Base-by-base conservation (phyloP, 2,113 vertebrate genomes). In the Zosterops lateralis region DNA sequence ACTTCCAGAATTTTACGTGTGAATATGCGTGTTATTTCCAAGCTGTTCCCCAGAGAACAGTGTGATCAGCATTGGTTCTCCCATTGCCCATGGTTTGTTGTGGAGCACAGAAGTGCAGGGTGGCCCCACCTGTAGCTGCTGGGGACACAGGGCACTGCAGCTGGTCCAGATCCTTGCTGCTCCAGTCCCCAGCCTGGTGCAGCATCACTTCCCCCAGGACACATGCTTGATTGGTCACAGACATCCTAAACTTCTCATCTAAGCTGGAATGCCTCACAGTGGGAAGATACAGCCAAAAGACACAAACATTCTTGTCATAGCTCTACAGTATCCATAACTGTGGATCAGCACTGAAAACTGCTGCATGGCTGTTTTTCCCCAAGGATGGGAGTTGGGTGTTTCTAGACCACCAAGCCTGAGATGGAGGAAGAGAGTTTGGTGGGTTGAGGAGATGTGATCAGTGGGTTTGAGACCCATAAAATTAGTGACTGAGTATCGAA, bases 11-110 rank as follows among this genome's bases (percentile, higher is more conserved):
- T 60, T 50, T 53, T 25, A 48, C 25, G 10, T 31, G 5, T 7
- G 20, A 71, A 17, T 24, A 4, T 10, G 5, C 4, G 4, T 14
- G 22, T 26, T 28, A 38, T 40, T 87, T 60, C 31, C n/a, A 15
- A 36, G 32, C 38, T 34, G 5, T 45, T 74, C 12, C 28, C 14
- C 8, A 22, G 71, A 0, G 0, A 42, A 14, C 14, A 16, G 22
- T 0, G 1, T 40, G 74, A 6, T 57, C 12, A 20, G 56, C 32
- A 3, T 15, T 40, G 48, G 32, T 38, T 80, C 5, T 48, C 6
- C n/a, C 0, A 0, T 45, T 36, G 21, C 3, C 5, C 0, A 0
- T 53, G 10, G 26, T 44, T 62, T 73, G 50, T 66, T 89, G 28
- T 50, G 18, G 77, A 58, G 50, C 3, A 1, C 21, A 65, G 40